Evolutionary conservation across 2,888 invertebrate species (phyloP).

Genomic region (Ypsolopha sequella): DNA sequence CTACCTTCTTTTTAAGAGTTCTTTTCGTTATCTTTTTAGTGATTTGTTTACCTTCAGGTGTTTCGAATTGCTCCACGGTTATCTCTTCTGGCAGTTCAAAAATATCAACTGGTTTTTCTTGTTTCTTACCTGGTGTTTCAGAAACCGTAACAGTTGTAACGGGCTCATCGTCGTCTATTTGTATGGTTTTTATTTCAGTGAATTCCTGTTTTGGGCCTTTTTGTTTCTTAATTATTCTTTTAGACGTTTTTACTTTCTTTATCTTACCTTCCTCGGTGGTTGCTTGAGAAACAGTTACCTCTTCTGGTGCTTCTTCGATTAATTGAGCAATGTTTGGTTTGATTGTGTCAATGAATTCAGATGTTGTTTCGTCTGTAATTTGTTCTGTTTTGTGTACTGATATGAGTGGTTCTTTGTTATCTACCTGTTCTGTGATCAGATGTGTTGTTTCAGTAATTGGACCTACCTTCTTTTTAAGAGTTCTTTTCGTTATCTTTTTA

Average conservation of each 20-base stretch:
- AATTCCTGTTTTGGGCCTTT: slow-evolving; percentile 43
- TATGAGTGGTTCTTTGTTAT: slow-evolving; percentile 20
- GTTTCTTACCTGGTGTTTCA: slow-evolving; percentile 7
- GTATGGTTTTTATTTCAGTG: slow-evolving; percentile 46
- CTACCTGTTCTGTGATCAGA: slow-evolving; percentile 30
- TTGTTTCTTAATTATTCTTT: slow-evolving; percentile 43
- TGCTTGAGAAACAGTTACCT: slow-evolving; percentile 34
- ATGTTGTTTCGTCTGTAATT: slow-evolving; percentile 7
- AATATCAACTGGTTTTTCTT: slow-evolving; percentile 13
- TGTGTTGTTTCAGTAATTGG: slow-evolving; percentile 23
- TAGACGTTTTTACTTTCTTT: slow-evolving; percentile 32
- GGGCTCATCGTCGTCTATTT: slow-evolving; percentile 23
- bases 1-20: slow-evolving; percentile 24
- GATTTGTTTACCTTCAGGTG: slow-evolving; percentile 27
- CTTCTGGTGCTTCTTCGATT: slow-evolving; percentile 26
- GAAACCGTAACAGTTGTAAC: slow-evolving; percentile 4
- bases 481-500: slow-evolving; percentile 17
- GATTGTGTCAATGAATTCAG: not conserved
- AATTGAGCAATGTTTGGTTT: slow-evolving; percentile 10
- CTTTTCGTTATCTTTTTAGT: slow-evolving; percentile 21
- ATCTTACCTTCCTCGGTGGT: slow-evolving; percentile 27
- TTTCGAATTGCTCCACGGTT: slow-evolving; percentile 22
- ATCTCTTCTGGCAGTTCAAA: slow-evolving; percentile 2
- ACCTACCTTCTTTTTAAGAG: slow-evolving; percentile 24
- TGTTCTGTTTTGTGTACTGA: slow-evolving; percentile 17